Percentiles rank a stretch among this genome's conserved stretches.
Evolutionary conservation across 1,140 invertebrate genomes (phyloP).

Genomic region (Bathynomus jamesi): DNA sequence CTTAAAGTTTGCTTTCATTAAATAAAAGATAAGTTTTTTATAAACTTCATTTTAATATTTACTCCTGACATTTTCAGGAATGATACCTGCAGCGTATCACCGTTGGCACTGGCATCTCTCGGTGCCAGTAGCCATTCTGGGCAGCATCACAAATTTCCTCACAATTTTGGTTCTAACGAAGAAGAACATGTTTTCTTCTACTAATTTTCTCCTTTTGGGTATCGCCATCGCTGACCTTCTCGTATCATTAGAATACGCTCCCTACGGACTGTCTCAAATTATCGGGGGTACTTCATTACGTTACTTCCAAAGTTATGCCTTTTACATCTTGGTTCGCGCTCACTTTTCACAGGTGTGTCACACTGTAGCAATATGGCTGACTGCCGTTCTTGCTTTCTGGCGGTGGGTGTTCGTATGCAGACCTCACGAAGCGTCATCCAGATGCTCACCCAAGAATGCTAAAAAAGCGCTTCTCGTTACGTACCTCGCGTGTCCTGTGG

Average conservation of each 20-base stretch:
- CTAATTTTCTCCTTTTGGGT: constrained; percentile 78
- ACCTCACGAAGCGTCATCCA: constrained; percentile 51
- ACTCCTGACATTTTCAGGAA: too few species aligned
- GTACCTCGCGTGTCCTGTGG: constrained; percentile 62
- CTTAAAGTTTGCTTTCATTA: too few species aligned
- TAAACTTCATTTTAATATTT: too few species aligned
- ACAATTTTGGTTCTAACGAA: constrained; percentile 90
- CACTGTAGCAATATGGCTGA: constrained; percentile 80
- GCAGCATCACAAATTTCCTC: constrained; percentile 80
- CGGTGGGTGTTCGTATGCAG: constrained; percentile 59
- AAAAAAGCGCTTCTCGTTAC: constrained; percentile 62
- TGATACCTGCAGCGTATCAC: too few species aligned
- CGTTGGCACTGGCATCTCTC: constrained; percentile 63
- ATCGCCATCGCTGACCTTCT: constrained; percentile 82
- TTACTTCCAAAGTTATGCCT: constrained; percentile 40
- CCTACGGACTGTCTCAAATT: constrained; percentile 70
- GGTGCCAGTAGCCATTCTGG: constrained; percentile 75
- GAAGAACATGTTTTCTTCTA: constrained; percentile 78
- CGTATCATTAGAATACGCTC: constrained; percentile 89
- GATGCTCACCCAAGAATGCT: constrained; percentile 61
- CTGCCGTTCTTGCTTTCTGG: constrained; percentile 69
- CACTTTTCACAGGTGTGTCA: constrained; percentile 72
- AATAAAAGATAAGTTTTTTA: too few species aligned
- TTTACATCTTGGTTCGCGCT: constrained; percentile 49
- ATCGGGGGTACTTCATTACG: constrained; percentile 41